Base-by-base conservation (phyloP, 2,888 invertebrate genomes). In the Alloscopus bannaensis region DNA sequence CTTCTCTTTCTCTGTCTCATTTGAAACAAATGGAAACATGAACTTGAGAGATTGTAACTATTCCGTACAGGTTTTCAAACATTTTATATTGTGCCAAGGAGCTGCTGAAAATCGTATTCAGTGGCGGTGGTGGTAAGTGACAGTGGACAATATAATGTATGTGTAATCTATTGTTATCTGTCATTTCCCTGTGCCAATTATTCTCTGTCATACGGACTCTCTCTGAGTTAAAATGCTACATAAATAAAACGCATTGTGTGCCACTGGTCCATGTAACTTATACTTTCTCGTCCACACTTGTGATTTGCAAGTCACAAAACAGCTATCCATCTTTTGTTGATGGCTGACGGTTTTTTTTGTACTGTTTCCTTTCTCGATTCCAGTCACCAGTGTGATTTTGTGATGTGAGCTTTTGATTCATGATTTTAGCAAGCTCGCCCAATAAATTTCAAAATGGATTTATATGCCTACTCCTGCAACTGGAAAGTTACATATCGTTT, bases 131-230 rank as follows among this genome's bases (percentile, higher is more conserved):
- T 29, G 28, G 42, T 36, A 22, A 59, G 75, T 65, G 76, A 68
- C 76, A 76, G 26, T 28, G 50, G 31, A 76, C 76, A 76, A 59
- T 66, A 76, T 66, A 76, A 76, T 31, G 31, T 55, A 76, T 68
- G 68, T 66, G 60, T 76, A 76, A 76, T 76, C 66, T 59, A 76
- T 76, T 76, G 76, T 76, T 76, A 76, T 68, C 76, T 76, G 76
- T 76, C 76, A 76, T 76, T 76, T 76, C 68, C 59, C 52, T 76
- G 68, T 60, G 68, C 68, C 76, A 76, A 76, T 76, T 76, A 76
- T 76, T 76, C 76, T 76, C 68, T 76, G 76, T 76, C 76, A 68
- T 47, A 22, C 11, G 18, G 36, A 20, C 36, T 57, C 2, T 69
- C 36, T 55, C 50, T 36, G n/a, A n/a, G n/a, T n/a, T n/a, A n/a